Evolutionary conservation across 2,797 vertebrate species (phyloP).

Genomic region (Malacoraja senta): DNA sequence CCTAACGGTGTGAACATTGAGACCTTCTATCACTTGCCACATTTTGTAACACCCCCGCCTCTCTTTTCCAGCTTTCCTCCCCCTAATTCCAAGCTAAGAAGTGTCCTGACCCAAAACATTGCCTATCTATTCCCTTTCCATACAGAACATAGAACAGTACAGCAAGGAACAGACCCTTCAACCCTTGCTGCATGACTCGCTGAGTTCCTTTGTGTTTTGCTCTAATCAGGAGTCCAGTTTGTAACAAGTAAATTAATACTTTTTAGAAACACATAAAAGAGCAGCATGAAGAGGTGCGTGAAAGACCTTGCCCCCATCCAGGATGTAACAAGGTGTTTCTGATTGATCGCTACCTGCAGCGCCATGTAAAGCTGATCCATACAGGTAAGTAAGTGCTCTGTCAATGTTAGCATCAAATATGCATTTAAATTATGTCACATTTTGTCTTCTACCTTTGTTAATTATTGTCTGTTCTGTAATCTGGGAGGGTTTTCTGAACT

Average conservation of each 20-base stretch:
- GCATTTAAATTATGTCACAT: not conserved
- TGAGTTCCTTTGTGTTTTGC: no score
- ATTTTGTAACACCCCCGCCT: not conserved
- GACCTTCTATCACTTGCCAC: no score
- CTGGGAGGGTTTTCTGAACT: not conserved
- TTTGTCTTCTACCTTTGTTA: not conserved
- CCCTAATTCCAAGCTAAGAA: no score
- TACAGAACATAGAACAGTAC: no score
- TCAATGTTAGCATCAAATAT: not conserved
- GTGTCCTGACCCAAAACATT: no score
- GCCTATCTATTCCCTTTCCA: no score
- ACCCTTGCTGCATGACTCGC: no score
- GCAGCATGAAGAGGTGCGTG: slow-evolving; percentile 84
- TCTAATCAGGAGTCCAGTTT: not conserved
- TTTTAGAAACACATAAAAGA: slow-evolving; percentile 89
- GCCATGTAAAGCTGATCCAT: slow-evolving; percentile 90
- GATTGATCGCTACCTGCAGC: slow-evolving; percentile 93
- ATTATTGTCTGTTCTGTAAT: not conserved
- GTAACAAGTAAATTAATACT: not conserved
- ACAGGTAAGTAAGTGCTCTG: slow-evolving; percentile 58
- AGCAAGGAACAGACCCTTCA: no score
- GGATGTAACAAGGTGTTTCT: slow-evolving; percentile 98
- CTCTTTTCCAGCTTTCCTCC: not conserved
- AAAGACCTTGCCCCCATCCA: slow-evolving; percentile 87
- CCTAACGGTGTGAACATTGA: no score